These are phyloP conservation scores for Tipula lateralis DNA, from an alignment of 2,888 invertebrate species.

Conservation along the genomic window DNA sequence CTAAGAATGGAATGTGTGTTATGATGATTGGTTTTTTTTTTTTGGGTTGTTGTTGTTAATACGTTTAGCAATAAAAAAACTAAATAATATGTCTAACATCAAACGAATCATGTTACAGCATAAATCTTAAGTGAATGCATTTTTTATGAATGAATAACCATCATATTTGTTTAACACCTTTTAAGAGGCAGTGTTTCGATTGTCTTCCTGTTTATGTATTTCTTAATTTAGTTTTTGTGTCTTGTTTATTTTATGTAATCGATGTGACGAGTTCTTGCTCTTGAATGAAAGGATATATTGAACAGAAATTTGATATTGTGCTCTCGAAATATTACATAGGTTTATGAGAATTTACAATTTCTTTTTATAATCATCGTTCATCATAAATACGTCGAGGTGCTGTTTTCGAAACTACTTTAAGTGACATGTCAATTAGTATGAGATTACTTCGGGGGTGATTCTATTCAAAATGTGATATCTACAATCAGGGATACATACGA, in stretches of 20 bases:
- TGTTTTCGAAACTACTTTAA: no score
- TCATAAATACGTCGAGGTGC: no score
- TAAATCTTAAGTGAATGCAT: not conserved
- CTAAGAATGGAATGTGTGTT: not conserved
- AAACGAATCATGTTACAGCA: not conserved
- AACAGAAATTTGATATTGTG: not conserved
- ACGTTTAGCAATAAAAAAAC: not conserved
- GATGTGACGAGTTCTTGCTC: not conserved
- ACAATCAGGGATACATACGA: no score
- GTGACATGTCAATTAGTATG: no score
- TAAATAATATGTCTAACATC: not conserved
- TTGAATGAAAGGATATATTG: not conserved
- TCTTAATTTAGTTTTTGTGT: not conserved
- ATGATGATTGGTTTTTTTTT: not conserved
- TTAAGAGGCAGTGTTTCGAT: not conserved
- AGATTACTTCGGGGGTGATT: no score
- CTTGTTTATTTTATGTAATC: not conserved
- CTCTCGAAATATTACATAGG: no score
- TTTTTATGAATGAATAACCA: not conserved
- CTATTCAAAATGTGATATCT: no score
- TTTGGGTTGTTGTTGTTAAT: not conserved
- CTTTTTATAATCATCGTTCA: no score
- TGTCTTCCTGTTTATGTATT: not conserved
- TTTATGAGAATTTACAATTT: no score
- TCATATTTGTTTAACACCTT: not conserved